phyloP scores from a whole-genome alignment of 2,797 vertebrate species.

The Fratercula arctica region DNA sequence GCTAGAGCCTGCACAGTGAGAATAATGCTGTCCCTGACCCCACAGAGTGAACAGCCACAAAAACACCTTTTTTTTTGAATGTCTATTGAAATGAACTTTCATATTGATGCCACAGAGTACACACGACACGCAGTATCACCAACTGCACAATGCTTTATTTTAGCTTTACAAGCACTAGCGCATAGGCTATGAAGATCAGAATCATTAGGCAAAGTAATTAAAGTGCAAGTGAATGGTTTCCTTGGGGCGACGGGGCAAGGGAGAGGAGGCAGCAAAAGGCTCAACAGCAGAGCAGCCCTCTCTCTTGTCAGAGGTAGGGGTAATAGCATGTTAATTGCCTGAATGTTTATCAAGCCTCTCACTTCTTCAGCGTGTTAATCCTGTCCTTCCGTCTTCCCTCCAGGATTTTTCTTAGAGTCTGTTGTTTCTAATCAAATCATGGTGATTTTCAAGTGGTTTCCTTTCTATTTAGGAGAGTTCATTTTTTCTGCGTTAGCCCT shows the following conservation, averaged over 20 bases:
- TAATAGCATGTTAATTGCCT: not conserved
- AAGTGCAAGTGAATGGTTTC: not conserved
- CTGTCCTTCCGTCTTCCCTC: not conserved
- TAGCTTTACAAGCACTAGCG: not conserved
- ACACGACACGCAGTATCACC: not conserved
- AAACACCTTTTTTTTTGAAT: not conserved
- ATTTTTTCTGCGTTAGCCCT: not conserved
- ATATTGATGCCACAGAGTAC: not conserved
- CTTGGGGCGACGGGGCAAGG: not conserved
- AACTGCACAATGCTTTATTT: not conserved
- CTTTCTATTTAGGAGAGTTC: not conserved
- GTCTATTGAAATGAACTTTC: no score
- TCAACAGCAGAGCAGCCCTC: not conserved
- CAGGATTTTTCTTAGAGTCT: not conserved
- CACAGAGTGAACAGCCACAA: not conserved
- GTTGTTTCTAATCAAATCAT: conserved; percentile 21
- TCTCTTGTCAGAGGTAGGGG: not conserved
- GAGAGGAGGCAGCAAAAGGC: not conserved
- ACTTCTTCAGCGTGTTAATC: not conserved
- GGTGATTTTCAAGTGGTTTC: not conserved
- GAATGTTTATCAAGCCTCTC: not conserved
- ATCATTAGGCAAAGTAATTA: not conserved
- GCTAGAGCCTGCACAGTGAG: not conserved
- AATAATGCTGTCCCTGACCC: not conserved
- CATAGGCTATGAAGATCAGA: not conserved